Base-by-base conservation (phyloP, 2,888 invertebrate species). In the Ormia ochracea region DNA sequence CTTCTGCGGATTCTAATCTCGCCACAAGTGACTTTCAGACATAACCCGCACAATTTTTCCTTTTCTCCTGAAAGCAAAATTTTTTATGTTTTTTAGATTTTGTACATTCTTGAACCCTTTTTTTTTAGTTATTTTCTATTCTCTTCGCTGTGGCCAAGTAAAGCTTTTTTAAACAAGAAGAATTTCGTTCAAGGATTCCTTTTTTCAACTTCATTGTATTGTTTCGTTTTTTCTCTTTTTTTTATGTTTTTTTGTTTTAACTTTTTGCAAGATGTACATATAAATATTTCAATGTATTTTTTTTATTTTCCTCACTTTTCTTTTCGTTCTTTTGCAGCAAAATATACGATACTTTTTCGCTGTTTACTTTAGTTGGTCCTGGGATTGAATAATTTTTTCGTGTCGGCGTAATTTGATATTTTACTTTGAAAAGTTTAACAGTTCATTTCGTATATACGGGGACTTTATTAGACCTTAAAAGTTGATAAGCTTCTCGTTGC, bases 321-420 rank as follows among this genome's bases (percentile, higher is more conserved):
- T 52, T 70, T 31, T 4, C 6, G 14, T 3, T 21, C 36, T 36
- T 21, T 56, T 54, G 19, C 6, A 14, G 43, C 63, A 43, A 65
- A 43, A 68, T 61, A 78, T 75, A 63, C 68, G 69, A 76, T 70
- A 79, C 68, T 72, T 75, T 77, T 76, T 63, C 36, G 7, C 50
- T 38, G 38, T 31, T 10, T 38, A 1, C 14, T 14, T 0, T 48
- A 48, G 54, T 65, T 59, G 38, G 23, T 45, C 7, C 7, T 19
- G 45, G 48, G 38, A 45, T 9, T 36, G 61, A 74, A 58, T 78
- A 56, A 74, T 59, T 41, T 72, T 75, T 78, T 63, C 75, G 84
- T 84, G 83, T 85, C 83, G 83, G 82, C 83, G 88, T 84, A 87
- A 87, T 84, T 85, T 82, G 86, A 87, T 87, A 84, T 83, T 82